phyloP scores from a whole-genome alignment of 2,113 vertebrate genomes.

The Scomber scombrus region DNA sequence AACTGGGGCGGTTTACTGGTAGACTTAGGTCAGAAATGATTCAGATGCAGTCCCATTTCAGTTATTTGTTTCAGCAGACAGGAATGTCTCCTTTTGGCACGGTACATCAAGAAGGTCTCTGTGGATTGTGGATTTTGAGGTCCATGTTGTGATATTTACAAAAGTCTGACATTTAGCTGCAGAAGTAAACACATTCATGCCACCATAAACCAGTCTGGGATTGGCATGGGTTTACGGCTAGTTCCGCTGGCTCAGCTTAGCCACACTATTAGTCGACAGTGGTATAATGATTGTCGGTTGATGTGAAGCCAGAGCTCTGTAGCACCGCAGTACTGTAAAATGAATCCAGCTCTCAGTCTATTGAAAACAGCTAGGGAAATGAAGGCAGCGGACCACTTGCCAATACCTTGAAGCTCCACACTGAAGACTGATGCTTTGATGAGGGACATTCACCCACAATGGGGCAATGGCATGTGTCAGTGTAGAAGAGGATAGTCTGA shows the following conservation, averaged over 20 bases:
- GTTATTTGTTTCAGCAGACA: conserved; percentile 55
- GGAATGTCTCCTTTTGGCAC: conserved; percentile 79
- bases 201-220: conserved; percentile 50
- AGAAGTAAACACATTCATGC: conserved; percentile 70
- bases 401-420: conserved; percentile 58
- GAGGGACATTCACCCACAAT: conserved; percentile 25
- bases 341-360: conserved; percentile 59
- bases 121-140: conserved; percentile 70
- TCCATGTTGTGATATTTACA: conserved; percentile 77
- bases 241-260: conserved; percentile 59
- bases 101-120: conserved; percentile 74
- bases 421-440: conserved; percentile 51
- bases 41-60: conserved; percentile 36
- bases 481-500: conserved; percentile 25
- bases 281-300: conserved; percentile 53
- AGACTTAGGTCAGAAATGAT: conserved; percentile 27
- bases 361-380: conserved; percentile 66
- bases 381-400: conserved; percentile 57
- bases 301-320: conserved; percentile 71
- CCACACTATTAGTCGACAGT: conserved; percentile 54
- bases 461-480: conserved; percentile 39
- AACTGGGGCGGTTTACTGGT: conserved; percentile 19
- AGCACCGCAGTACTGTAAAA: conserved; percentile 64
- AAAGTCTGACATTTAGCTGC: conserved; percentile 65
- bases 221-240: conserved; percentile 48